Conservation (phyloP, 2,888 invertebrate genomes). For the Yponomeuta cagnagella region DNA sequence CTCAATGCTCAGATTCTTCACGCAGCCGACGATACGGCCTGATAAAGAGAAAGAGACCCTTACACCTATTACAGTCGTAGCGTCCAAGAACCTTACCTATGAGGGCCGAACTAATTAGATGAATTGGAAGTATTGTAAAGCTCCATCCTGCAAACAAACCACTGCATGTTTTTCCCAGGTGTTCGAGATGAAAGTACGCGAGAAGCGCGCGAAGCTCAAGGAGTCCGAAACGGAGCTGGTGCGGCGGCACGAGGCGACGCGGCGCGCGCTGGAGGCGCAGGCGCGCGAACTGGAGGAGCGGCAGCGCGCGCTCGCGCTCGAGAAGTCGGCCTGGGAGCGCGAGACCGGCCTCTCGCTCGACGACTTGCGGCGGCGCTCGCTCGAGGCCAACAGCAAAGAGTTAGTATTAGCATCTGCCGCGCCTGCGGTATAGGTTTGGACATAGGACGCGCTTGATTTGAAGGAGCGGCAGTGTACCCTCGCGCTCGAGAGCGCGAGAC, state of each 20-base stretch:
- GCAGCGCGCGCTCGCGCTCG: slow-evolving; percentile 87
- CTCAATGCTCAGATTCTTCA: too few species aligned
- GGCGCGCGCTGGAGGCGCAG: slow-evolving; percentile 88
- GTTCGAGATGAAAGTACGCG: slow-evolving; percentile 97
- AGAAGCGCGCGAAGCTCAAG: slow-evolving; percentile 96
- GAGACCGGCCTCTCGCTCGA: slow-evolving; percentile 92
- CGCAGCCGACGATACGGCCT: too few species aligned
- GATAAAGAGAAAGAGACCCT: too few species aligned
- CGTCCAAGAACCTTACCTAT: too few species aligned
- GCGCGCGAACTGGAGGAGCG: slow-evolving; percentile 94
- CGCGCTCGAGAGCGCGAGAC: slow-evolving; percentile 91
- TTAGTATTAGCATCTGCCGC: slow-evolving; percentile 57
- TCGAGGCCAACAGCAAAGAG: slow-evolving; percentile 94
- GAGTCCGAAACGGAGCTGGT: slow-evolving; percentile 96
- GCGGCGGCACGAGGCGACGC: slow-evolving; percentile 88
- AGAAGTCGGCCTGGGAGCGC: slow-evolving; percentile 93
- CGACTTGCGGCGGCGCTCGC: slow-evolving; percentile 89
- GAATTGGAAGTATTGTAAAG: too few species aligned
- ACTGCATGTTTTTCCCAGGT: slow-evolving; percentile 65
- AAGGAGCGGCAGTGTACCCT: slow-evolving; percentile 92
- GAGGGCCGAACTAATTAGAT: too few species aligned
- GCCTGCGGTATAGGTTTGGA: slow-evolving; percentile 26
- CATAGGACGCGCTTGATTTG: slow-evolving; percentile 84
- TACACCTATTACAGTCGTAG: too few species aligned
- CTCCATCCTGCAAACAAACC: not conserved